phyloP scores from a whole-genome alignment of 2,797 vertebrate species.

The Glyptemys insculpta region DNA sequence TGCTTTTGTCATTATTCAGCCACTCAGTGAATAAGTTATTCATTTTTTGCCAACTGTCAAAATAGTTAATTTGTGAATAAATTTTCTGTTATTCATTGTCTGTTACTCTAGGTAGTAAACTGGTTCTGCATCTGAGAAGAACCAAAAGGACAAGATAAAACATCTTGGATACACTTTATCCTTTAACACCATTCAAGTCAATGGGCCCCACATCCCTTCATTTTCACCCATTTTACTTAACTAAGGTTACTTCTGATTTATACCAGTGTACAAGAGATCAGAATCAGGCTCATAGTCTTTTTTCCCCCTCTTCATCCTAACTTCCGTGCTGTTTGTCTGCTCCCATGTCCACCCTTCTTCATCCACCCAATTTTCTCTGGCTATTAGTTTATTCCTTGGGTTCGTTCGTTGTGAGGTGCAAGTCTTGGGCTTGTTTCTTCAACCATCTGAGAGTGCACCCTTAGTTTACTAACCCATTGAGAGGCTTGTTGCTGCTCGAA shows the following conservation, averaged over 20 bases:
- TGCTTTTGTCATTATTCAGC: background rate
- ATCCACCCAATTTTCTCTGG: background rate
- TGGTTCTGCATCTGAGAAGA: background rate
- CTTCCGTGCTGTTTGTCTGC: background rate
- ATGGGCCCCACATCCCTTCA: background rate
- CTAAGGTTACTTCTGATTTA: background rate
- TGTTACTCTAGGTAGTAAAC: background rate
- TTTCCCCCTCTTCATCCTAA: background rate
- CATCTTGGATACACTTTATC: background rate
- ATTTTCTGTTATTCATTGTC: background rate
- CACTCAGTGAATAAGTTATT: background rate
- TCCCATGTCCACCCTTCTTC: background rate
- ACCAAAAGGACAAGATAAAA: background rate
- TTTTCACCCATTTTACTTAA: background rate
- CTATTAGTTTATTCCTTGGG: background rate
- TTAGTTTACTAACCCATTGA: background rate
- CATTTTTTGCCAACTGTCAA: background rate
- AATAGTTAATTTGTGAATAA: background rate
- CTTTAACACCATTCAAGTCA: background rate
- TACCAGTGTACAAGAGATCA: background rate
- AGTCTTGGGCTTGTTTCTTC: conserved; percentile 12
- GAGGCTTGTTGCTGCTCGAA: fast-evolving
- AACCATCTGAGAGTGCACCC: background rate
- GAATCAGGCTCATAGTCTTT: background rate
- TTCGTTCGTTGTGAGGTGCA: fast-evolving